phyloP scores from a whole-genome alignment of 30 jellyfish, hydroid and myxozoan genomes.

The Mastigias papua region DNA sequence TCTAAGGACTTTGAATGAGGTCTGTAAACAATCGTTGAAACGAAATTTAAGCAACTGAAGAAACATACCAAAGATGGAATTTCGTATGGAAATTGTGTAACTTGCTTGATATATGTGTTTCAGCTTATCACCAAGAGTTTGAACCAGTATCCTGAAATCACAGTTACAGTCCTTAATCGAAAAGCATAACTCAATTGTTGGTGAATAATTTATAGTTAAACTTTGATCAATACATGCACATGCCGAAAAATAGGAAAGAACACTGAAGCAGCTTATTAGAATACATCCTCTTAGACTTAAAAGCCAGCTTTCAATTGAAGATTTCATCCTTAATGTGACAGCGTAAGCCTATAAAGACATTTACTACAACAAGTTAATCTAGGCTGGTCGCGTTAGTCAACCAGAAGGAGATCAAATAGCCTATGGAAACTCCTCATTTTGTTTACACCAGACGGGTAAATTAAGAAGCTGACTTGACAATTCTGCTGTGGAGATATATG shows the following conservation, averaged over 20 bases:
- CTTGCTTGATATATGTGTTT: not conserved
- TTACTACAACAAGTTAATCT: not conserved
- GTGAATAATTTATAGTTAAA: not conserved
- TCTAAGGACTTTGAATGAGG: not conserved
- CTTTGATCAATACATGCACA: not conserved
- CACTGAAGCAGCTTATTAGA: not conserved
- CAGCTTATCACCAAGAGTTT: not conserved
- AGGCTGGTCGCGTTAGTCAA: not conserved
- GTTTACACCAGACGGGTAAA: not conserved
- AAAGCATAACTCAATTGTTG: not conserved
- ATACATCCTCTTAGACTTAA: not conserved
- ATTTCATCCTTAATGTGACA: not conserved
- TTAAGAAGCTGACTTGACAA: not conserved
- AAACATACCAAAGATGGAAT: not conserved
- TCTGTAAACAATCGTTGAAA: not conserved
- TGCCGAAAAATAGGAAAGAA: not conserved
- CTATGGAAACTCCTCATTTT: not conserved
- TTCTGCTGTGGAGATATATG: not conserved
- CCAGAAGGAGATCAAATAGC: not conserved
- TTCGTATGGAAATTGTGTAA: not conserved
- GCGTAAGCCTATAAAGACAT: not conserved
- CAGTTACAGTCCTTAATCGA: not conserved
- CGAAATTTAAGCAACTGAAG: not conserved
- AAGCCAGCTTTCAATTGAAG: not conserved
- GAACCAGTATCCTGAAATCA: not conserved